Evolutionary conservation across 2,888 invertebrate species (phyloP), one percentile per base, ranked within the genome.

Genomic region (Halictus ligatus): DNA sequence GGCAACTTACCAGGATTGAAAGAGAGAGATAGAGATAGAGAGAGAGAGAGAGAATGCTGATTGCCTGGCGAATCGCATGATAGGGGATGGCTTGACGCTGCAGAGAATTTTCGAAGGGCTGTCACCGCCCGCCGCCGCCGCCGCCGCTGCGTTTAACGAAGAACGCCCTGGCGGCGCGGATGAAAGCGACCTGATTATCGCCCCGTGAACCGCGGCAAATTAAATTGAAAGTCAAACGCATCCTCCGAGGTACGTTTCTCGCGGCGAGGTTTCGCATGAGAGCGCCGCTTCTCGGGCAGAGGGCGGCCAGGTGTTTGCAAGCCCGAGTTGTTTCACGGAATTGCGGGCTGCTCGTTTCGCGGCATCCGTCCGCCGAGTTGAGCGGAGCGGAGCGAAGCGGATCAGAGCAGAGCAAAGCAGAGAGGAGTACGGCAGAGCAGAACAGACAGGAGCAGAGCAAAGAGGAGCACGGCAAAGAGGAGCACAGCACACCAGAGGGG

Each of bases 191-290:
- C 77, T 78, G 80, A 84, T 86, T 84, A 84, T 78, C 85, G 43
- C 29, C 71, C 29, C 71, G 21, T 50, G 48, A 64, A 35, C 25
- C 58, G 46, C 71, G 72, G 54, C 21, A 58, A 58, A 48, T 67
- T 67, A 60, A 85, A 86, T 85, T 85, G 75, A 54, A 85, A 86
- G 75, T 86, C 50, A 85, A 86, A 85, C 85, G 85, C 46, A 21
- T 35, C 67, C 54, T 60, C 35, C 71, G 40, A 69, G 78, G 54
- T 77, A 46, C 25, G 64, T 75, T 79, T 64, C 76, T 64, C n/a
- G 75, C 58, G 43, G 50, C 48, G 4, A 21, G 35, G 29, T 78
- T 69, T 75, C 6, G 29, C 72, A 46, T 40, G 50, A 25, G 50
- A 25, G 78, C 46, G 7, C 15, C 64, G 64, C 12, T 60, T 67